A percentile compares a stretch with the other conserved stretches of the same genome.
Evolutionary conservation across 23 tunicate genomes (phyloP).

Genomic region (Trididemnum nubilum): DNA sequence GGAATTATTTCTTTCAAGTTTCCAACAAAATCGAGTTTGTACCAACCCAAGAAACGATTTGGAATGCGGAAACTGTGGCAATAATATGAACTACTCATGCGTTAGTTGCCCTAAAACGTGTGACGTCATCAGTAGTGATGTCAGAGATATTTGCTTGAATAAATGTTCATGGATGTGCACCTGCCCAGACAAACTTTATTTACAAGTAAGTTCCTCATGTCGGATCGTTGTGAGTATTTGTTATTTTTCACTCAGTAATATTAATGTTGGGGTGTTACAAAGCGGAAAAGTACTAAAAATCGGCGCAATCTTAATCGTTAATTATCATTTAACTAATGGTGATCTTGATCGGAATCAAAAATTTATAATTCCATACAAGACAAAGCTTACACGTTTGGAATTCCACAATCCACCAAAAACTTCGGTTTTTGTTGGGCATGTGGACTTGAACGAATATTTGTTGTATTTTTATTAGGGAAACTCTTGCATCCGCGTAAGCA

Average conservation of each 20-base stretch:
- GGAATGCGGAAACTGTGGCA: conserved; percentile 23
- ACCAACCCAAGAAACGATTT: conserved; percentile 1
- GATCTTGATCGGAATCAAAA: too few species aligned
- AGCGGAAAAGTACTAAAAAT: too few species aligned
- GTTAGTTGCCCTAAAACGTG: conserved; percentile 48
- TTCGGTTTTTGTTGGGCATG: too few species aligned
- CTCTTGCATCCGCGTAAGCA: neutral
- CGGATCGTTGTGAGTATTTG: neutral
- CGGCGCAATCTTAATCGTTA: too few species aligned
- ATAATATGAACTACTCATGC: conserved; percentile 29
- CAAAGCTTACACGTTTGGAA: too few species aligned
- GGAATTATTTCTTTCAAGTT: too few species aligned
- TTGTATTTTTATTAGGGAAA: neutral
- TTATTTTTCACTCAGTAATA: neutral
- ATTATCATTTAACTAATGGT: too few species aligned
- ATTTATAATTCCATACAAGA: too few species aligned
- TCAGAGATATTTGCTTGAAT: conserved; percentile 8
- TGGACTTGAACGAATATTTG: neutral
- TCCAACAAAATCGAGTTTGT: neutral
- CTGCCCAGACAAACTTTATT: conserved; percentile 42
- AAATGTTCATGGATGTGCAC: conserved; percentile 53
- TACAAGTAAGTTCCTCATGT: conserved; percentile 32
- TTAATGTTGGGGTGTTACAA: too few species aligned
- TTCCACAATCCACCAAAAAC: too few species aligned
- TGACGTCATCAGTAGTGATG: neutral